Conservation (phyloP, 1,140 invertebrate species). For the Ctenoplectra terminalis region DNA sequence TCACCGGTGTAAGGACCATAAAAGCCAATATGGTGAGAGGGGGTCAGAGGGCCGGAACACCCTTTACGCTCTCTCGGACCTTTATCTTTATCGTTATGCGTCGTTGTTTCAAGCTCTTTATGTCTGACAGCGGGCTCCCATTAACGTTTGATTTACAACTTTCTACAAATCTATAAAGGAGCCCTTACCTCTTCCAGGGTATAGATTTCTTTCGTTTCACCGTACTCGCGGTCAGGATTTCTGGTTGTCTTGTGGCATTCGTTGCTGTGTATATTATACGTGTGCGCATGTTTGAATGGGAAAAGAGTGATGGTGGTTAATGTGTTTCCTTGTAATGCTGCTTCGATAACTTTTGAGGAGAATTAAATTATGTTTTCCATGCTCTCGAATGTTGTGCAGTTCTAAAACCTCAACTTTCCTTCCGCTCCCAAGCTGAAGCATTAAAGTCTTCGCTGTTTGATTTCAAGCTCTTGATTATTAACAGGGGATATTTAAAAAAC, state of each 20-base stretch:
- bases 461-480: too few relatives aligned
- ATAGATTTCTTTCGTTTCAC: slow-evolving; percentile 65
- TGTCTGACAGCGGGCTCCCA: slow-evolving; percentile 79
- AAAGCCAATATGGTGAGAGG: slow-evolving; percentile 55
- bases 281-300: not conserved
- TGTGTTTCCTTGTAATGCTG: slow-evolving; percentile 8
- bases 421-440: too few relatives aligned
- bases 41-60: slow-evolving; percentile 44
- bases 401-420: not conserved
- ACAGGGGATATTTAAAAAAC: too few relatives aligned
- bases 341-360: slow-evolving; percentile 8
- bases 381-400: not conserved
- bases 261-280: too few relatives aligned
- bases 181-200: slow-evolving; percentile 60
- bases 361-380: slow-evolving; percentile 11
- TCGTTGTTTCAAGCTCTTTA: slow-evolving; percentile 82
- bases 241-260: not conserved
- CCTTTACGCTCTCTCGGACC: slow-evolving; percentile 65
- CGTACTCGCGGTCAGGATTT: slow-evolving; percentile 15
- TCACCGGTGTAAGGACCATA: slow-evolving; percentile 59
- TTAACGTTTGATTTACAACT: slow-evolving; percentile 83
- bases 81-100: slow-evolving; percentile 82
- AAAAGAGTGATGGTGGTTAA: not conserved
- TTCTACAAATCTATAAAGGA: slow-evolving; percentile 83
- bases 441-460: too few relatives aligned